Evolutionary conservation across 2,888 invertebrate species (phyloP).

Genomic region (Xylocampa areola): DNA sequence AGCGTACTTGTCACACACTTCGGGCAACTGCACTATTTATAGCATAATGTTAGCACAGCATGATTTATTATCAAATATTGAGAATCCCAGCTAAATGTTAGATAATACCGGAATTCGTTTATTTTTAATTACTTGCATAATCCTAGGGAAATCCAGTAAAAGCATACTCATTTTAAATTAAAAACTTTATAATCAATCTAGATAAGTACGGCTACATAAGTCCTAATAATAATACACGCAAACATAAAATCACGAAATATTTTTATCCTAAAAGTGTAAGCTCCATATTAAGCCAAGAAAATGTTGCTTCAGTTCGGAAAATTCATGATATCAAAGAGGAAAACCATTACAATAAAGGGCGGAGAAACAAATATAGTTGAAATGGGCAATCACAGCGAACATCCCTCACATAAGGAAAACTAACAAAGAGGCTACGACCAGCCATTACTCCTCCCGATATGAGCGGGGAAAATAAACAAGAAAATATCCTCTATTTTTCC

Average conservation of each 20-base stretch:
- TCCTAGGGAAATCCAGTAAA: background rate
- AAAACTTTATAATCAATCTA: background rate
- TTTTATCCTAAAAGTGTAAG: slow-evolving; percentile 28
- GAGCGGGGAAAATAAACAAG: slow-evolving; percentile 37
- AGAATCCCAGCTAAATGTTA: slow-evolving; percentile 4
- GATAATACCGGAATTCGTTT: slow-evolving; percentile 5
- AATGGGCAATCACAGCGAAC: slow-evolving; percentile 49
- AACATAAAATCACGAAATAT: slow-evolving; percentile 11
- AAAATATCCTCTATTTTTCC: slow-evolving; percentile 29
- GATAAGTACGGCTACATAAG: background rate
- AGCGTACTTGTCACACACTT: slow-evolving; percentile 43
- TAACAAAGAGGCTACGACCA: slow-evolving; percentile 45
- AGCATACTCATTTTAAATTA: too few relatives aligned
- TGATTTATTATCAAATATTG: slow-evolving; percentile 42
- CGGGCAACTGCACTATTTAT: slow-evolving; percentile 46
- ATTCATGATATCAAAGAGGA: slow-evolving; percentile 41
- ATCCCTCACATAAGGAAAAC: slow-evolving; percentile 57
- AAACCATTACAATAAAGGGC: slow-evolving; percentile 49
- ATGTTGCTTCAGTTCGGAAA: slow-evolving; percentile 19
- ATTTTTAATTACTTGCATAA: background rate
- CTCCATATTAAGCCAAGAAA: slow-evolving; percentile 4
- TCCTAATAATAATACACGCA: slow-evolving; percentile 23
- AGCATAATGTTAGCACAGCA: slow-evolving; percentile 35
- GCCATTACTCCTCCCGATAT: slow-evolving; percentile 30
- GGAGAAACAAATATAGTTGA: slow-evolving; percentile 38